phyloP scores from a whole-genome alignment of 2,797 vertebrate genomes.

The Anableps anableps region DNA sequence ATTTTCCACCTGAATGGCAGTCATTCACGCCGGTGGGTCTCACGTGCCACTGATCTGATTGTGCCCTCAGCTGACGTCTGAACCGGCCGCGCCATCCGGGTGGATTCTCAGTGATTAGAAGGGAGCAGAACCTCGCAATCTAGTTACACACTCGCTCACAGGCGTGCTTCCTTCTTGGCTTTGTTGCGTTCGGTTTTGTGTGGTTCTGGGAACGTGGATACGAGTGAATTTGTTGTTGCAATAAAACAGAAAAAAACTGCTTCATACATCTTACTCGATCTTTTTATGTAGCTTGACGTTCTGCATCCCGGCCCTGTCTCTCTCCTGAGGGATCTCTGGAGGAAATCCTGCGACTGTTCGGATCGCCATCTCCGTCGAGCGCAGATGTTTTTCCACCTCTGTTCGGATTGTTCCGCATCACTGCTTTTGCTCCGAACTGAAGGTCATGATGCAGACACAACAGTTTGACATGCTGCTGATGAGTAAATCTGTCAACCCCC shows the following conservation, averaged over 20 bases:
- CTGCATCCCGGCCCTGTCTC: slow-evolving; percentile 25
- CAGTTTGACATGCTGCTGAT: slow-evolving; percentile 34
- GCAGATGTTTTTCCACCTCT: slow-evolving; percentile 32
- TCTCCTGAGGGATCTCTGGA: slow-evolving; percentile 40
- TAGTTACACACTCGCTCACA: slow-evolving; percentile 24
- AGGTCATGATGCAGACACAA: slow-evolving; percentile 62
- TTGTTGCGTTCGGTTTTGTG: slow-evolving; percentile 4
- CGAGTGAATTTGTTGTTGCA: neutral
- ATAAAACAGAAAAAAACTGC: slow-evolving; percentile 10
- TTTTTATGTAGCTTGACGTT: slow-evolving; percentile 12
- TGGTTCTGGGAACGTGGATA: neutral
- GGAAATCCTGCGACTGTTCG: slow-evolving; percentile 78
- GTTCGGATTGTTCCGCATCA: slow-evolving; percentile 49
- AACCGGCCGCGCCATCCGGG: slow-evolving; percentile 41
- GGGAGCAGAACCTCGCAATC: slow-evolving; percentile 24
- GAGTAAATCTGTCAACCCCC: slow-evolving; percentile 31
- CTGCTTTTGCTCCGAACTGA: slow-evolving; percentile 49
- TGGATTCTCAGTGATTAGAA: slow-evolving; percentile 29
- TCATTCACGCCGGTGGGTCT: slow-evolving; percentile 40
- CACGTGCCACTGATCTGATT: slow-evolving; percentile 44
- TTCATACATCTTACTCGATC: slow-evolving; percentile 4
- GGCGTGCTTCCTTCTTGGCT: slow-evolving; percentile 19
- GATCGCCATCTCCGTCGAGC: slow-evolving; percentile 18
- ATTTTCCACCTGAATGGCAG: slow-evolving; percentile 48
- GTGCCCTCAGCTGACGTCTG: slow-evolving; percentile 20